Percentiles rank a stretch among this genome's conserved stretches.
These are phyloP conservation scores for Motacilla alba DNA, from an alignment of 2,113 vertebrate genomes.

Conservation along the genomic window DNA sequence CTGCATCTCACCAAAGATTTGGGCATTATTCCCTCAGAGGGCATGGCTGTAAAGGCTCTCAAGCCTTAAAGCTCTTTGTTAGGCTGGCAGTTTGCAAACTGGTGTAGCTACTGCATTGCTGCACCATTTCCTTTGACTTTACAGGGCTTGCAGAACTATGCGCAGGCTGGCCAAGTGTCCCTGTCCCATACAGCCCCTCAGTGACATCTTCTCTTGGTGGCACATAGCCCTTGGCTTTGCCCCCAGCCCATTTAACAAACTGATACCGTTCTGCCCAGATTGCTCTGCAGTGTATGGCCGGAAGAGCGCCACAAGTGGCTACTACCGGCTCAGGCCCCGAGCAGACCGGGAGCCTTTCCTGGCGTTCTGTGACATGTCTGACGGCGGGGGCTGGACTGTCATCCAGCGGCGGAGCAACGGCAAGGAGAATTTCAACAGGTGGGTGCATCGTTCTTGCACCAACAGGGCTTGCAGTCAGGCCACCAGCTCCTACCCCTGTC, in stretches of 20 bases:
- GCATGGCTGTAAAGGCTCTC: neutral
- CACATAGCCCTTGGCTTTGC: neutral
- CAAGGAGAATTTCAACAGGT: constrained; percentile 86
- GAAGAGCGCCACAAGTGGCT: constrained; percentile 73
- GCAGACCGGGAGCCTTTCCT: constrained; percentile 78
- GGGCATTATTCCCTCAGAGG: neutral
- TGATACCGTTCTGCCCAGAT: constrained; percentile 49
- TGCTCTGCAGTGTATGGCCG: constrained; percentile 80
- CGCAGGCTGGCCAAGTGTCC: neutral
- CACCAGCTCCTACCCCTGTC: neutral
- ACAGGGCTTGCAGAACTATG: neutral
- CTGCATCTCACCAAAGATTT: neutral
- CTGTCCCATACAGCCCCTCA: neutral
- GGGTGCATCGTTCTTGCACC: neutral
- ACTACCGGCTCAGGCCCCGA: constrained; percentile 81
- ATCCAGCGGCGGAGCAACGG: constrained; percentile 84
- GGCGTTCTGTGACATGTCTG: constrained; percentile 88
- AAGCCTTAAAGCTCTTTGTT: neutral
- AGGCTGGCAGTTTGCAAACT: neutral
- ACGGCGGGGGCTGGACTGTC: constrained; percentile 89
- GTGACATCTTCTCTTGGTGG: neutral
- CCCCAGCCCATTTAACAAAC: accelerated
- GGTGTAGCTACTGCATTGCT: neutral
- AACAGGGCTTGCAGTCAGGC: neutral
- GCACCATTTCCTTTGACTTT: neutral